Conservation (phyloP, 1,140 invertebrate genomes). For the Pogonus chalceus region DNA sequence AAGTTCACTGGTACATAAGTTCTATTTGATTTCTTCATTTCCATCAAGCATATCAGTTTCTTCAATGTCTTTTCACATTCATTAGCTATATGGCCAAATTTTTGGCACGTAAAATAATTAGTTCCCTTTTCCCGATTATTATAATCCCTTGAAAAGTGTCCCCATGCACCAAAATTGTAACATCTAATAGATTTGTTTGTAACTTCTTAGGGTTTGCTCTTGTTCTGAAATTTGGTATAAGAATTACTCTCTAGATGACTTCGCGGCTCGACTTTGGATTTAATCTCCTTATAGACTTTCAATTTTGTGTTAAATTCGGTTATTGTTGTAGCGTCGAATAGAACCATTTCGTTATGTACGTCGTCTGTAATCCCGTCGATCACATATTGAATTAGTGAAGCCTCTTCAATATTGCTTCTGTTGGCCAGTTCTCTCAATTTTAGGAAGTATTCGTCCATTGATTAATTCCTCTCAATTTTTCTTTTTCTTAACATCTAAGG, state of each 20-base stretch:
- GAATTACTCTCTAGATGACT: too few relatives aligned
- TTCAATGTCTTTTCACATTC: background rate
- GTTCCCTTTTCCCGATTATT: slow-evolving; percentile 1
- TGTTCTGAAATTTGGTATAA: too few relatives aligned
- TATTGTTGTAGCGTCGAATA: slow-evolving; percentile 13
- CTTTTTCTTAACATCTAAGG: slow-evolving; percentile 11
- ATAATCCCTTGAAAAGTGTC: slow-evolving; percentile 7
- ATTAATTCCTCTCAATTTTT: slow-evolving; percentile 6
- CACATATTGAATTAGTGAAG: too few relatives aligned
- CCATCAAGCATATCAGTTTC: background rate
- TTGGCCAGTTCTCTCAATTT: slow-evolving; percentile 13
- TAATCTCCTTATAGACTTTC: slow-evolving; percentile 9
- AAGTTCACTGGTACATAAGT: background rate
- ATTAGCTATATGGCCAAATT: background rate
- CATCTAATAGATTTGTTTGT: too few relatives aligned
- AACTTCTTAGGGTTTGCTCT: too few relatives aligned
- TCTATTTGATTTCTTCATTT: background rate
- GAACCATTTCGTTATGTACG: too few relatives aligned
- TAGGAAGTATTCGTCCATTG: slow-evolving; percentile 12
- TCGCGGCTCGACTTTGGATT: background rate
- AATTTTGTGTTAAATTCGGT: slow-evolving; percentile 14
- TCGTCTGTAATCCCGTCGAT: too few relatives aligned
- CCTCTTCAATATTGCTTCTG: slow-evolving; percentile 12
- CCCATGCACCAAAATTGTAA: slow-evolving; percentile 13
- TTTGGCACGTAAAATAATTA: slow-evolving; percentile 14